phyloP scores from a whole-genome alignment of 2,888 invertebrate genomes.

The Polyommatus icarus region DNA sequence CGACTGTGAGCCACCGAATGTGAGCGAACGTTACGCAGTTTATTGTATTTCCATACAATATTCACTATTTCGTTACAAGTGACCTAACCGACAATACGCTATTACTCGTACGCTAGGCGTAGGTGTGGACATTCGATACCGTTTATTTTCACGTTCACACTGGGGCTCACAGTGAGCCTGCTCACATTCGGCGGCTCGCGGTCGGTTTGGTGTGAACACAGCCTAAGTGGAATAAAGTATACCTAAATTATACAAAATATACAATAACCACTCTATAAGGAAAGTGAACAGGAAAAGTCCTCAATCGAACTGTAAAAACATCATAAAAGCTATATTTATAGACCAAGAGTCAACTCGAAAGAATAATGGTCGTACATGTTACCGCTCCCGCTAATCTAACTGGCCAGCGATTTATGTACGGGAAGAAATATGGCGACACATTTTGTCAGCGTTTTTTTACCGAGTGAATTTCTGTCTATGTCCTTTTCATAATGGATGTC shows the following conservation, averaged over 20 bases:
- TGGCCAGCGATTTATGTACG: constrained; percentile 44
- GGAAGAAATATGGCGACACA: constrained; percentile 43
- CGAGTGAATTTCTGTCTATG: constrained; percentile 32
- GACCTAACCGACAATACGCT: too few species aligned
- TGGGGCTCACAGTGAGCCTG: too few species aligned
- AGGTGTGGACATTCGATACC: too few species aligned
- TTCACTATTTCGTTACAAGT: too few species aligned
- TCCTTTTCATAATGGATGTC: constrained; percentile 30
- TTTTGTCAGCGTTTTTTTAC: constrained; percentile 43
- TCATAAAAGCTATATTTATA: constrained; percentile 71
- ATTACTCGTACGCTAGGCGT: too few species aligned
- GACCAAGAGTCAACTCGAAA: constrained; percentile 49
- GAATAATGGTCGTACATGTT: constrained; percentile 51
- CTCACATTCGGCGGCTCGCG: too few species aligned
- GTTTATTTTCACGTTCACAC: too few species aligned
- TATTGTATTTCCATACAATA: too few species aligned
- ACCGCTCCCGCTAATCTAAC: constrained; percentile 48
- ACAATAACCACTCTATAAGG: constrained; percentile 7
- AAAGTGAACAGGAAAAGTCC: constrained; percentile 54
- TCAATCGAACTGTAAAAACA: constrained; percentile 67
- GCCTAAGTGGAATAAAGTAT: background rate
- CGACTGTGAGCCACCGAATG: too few species aligned
- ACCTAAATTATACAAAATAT: background rate
- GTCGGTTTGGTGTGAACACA: too few species aligned
- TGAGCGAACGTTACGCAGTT: too few species aligned